Base-by-base conservation (phyloP, 2,888 invertebrate species). In the Pantelozetes paolii region DNA sequence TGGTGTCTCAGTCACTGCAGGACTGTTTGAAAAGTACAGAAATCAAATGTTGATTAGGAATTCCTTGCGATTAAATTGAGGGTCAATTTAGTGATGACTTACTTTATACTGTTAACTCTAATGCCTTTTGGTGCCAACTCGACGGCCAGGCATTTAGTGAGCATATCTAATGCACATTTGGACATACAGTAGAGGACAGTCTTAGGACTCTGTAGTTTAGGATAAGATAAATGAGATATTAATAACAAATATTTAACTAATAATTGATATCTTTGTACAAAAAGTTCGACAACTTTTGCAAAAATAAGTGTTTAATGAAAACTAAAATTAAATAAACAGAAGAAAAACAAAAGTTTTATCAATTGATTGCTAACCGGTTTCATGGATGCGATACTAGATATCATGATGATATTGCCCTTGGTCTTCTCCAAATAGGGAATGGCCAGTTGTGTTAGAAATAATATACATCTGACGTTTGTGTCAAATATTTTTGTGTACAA, bases 371-470 rank as follows among this genome's bases (percentile, higher is more conserved):
- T 30, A 15, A 59, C 62, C 36, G 36, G 36, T 36, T 36, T 36
- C 2, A 64, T 20, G 1, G 62, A 20, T 8, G 20, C 62, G 11
- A 20, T 64, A 11, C 62, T 15, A 0, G 45, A 45, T 23, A 69
- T 69, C 13, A 40, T 69, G 6, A 69, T 69, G 5, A 69, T 42
- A 18, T 2, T 3, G 0, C 69, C 69, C 28, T 69, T 69, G 18
- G 26, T 69, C 28, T 69, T 45, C 13, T 45, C 45, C 26, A 69
- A 18, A 9, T 42, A 69, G 15, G 69, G 69, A 11, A 69, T 18
- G 1, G 28, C 69, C 40, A 69, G 18, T 15, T 1, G 15, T 18
- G 69, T 42, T 6, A 69, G 28, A 2, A 28, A 0, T 23, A 28
- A 1, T 1, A 45, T 45, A 6, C 26, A 28, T 1, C 69, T 20